Evolutionary conservation across 2,888 invertebrate species (phyloP).

Genomic region (Elegia similella): DNA sequence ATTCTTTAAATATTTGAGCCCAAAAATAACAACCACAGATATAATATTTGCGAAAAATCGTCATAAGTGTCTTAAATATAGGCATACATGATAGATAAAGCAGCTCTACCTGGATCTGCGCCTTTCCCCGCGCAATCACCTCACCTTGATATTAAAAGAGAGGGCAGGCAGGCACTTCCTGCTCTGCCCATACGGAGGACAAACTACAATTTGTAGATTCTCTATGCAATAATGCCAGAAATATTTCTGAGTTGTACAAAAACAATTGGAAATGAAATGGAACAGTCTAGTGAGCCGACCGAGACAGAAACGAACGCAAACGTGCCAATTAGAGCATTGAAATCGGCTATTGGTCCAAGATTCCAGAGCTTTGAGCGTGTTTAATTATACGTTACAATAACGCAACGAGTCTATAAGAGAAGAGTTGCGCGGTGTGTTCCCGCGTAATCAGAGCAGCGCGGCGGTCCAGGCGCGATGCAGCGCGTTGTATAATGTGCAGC

Average conservation of each 20-base stretch:
- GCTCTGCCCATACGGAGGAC: slow-evolving; percentile 32
- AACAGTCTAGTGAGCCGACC: slow-evolving; percentile 35
- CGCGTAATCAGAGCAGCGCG: slow-evolving; percentile 69
- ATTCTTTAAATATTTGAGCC: too few species aligned
- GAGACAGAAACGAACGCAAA: slow-evolving; percentile 46
- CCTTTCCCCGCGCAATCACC: slow-evolving; percentile 36
- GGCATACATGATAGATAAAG: too few species aligned
- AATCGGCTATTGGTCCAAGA: slow-evolving; percentile 53
- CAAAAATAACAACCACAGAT: too few species aligned
- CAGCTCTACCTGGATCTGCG: neutral
- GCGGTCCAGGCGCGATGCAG: slow-evolving; percentile 29
- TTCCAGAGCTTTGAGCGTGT: slow-evolving; percentile 40
- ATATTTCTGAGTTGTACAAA: slow-evolving; percentile 8
- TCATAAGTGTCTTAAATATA: too few species aligned
- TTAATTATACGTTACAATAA: slow-evolving; percentile 40
- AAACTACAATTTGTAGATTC: neutral
- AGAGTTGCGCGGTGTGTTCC: slow-evolving; percentile 41
- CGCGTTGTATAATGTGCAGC: slow-evolving; percentile 54
- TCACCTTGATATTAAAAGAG: slow-evolving; percentile 72
- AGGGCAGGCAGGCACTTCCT: too few species aligned
- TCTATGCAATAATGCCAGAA: neutral
- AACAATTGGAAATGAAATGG: slow-evolving; percentile 28
- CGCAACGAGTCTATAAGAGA: slow-evolving; percentile 35
- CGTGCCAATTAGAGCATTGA: slow-evolving; percentile 56
- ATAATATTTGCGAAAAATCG: too few species aligned